A percentile compares a stretch with the other conserved stretches of the same genome.
phyloP scores from a whole-genome alignment of 2,797 vertebrate genomes.

The Coregonus sp. region DNA sequence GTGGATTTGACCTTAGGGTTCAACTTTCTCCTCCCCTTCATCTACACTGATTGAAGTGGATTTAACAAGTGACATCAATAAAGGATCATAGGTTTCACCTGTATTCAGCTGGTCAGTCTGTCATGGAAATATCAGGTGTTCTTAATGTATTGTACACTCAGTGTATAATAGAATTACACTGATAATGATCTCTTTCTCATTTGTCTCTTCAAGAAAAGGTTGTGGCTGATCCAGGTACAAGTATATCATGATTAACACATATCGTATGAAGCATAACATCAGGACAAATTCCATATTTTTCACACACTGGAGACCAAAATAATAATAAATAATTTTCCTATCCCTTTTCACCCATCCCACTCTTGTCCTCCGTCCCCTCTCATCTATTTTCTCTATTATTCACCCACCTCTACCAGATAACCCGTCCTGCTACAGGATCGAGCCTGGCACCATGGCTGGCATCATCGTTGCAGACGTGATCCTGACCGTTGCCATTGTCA shows the following conservation, averaged over 20 bases:
- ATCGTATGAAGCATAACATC: background rate
- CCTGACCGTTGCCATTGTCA: slow-evolving; percentile 73
- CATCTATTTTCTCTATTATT: slow-evolving; percentile 28
- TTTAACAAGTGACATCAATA: too few relatives aligned
- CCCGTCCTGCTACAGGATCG: slow-evolving; percentile 69
- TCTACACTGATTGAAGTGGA: too few relatives aligned
- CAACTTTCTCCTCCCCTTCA: too few relatives aligned
- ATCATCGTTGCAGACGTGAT: slow-evolving; percentile 69
- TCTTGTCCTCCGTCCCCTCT: background rate
- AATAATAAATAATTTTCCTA: slow-evolving; percentile 38
- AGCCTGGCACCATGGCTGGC: slow-evolving; percentile 62
- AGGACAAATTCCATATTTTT: background rate
- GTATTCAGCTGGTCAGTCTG: too few relatives aligned
- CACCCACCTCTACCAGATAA: slow-evolving; percentile 49
- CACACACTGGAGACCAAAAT: background rate
- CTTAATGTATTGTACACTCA: background rate
- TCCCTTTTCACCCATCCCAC: background rate
- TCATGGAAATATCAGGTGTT: background rate
- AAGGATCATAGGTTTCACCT: too few relatives aligned
- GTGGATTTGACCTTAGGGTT: too few relatives aligned
- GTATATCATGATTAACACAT: background rate
- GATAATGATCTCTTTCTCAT: background rate
- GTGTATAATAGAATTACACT: background rate
- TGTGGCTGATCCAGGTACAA: slow-evolving; percentile 35
- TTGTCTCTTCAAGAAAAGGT: slow-evolving; percentile 39